phyloP scores from a whole-genome alignment of 2,113 vertebrate genomes.

The Triplophysa tibetana region DNA sequence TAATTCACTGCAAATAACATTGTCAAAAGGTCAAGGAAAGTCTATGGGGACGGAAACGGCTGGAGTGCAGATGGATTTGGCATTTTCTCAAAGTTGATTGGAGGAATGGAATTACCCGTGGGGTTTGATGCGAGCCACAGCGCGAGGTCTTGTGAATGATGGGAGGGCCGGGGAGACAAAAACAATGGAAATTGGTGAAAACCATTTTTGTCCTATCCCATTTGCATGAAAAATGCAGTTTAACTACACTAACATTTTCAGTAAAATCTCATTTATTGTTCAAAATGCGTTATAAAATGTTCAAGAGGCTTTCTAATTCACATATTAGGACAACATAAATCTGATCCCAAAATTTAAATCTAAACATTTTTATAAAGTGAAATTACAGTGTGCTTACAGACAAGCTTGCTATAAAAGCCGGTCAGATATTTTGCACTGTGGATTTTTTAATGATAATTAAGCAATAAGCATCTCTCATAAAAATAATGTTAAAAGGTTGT shows the following conservation, averaged over 20 bases:
- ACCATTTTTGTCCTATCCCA: conserved; percentile 1
- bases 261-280: neutral
- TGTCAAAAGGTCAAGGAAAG: conserved; percentile 18
- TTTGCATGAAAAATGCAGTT: neutral
- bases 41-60: conserved; percentile 16
- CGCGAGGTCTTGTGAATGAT: neutral
- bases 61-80: conserved; percentile 24
- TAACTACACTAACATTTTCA: neutral
- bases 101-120: neutral
- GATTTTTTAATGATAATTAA: too few species aligned
- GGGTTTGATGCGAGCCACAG: neutral
- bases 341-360: too few species aligned
- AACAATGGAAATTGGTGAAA: neutral
- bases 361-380: too few species aligned
- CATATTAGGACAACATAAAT: too few species aligned
- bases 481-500: too few species aligned
- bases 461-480: too few species aligned
- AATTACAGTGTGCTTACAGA: too few species aligned
- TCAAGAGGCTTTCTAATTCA: neutral
- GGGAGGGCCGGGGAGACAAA: conserved; percentile 5
- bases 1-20: conserved; percentile 28
- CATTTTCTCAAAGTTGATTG: conserved; percentile 16
- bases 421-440: too few species aligned
- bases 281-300: neutral
- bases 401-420: too few species aligned